A percentile compares a stretch with the other conserved stretches of the same genome.
phyloP scores from a whole-genome alignment of 2,888 invertebrate genomes.

The Erebia aethiops region DNA sequence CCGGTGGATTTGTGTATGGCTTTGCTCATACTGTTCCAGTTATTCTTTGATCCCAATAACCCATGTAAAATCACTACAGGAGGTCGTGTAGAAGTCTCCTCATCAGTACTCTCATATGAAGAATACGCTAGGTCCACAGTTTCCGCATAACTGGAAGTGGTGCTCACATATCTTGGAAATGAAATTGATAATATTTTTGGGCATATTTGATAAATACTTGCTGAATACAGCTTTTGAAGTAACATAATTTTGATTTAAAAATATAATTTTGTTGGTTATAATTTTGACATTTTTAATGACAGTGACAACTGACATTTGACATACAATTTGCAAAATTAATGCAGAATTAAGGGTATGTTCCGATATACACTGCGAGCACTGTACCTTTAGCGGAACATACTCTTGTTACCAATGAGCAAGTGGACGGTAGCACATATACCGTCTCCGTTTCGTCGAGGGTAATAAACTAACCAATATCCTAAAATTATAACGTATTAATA shows the following conservation, averaged over 20 bases:
- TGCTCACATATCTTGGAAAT: conserved; percentile 48
- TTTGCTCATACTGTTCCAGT: conserved; percentile 95
- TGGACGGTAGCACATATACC: no score
- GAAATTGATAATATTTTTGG: conserved; percentile 46
- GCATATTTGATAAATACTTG: conserved; percentile 30
- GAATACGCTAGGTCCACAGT: conserved; percentile 87
- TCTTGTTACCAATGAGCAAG: no score
- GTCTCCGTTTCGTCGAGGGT: no score
- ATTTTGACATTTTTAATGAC: conserved; percentile 22
- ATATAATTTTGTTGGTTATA: conserved; percentile 8
- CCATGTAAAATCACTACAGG: conserved; percentile 96
- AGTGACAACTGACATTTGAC: background rate
- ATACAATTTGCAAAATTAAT: no score
- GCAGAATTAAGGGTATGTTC: background rate
- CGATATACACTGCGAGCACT: no score
- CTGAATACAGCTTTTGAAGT: conserved; percentile 18
- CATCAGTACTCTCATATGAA: conserved; percentile 83
- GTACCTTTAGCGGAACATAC: no score
- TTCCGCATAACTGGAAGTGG: conserved; percentile 63
- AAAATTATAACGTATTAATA: no score
- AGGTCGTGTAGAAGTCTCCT: conserved; percentile 52
- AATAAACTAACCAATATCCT: no score
- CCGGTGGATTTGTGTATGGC: conserved; percentile 86
- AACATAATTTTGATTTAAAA: conserved; percentile 29
- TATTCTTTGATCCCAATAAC: conserved; percentile 94